Evolutionary conservation across 2,888 invertebrate genomes (phyloP).

Genomic region (Torymus texanus): DNA sequence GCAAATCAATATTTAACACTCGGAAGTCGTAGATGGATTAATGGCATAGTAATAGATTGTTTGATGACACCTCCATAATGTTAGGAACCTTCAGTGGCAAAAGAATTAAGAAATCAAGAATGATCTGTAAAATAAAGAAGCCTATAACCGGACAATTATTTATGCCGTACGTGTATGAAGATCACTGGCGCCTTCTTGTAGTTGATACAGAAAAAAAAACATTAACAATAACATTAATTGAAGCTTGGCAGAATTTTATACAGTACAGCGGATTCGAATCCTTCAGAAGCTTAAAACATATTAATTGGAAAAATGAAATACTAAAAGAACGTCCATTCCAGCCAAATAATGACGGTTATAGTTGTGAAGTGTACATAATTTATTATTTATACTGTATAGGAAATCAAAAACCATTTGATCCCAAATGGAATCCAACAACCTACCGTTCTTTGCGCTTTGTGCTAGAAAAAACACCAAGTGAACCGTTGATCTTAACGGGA

Average conservation of each 20-base stretch:
- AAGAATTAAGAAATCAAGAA: conserved; percentile 6
- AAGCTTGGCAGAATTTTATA: not conserved
- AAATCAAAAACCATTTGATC: not conserved
- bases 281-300: not conserved
- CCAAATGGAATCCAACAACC: not conserved
- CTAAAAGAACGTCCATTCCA: too few species aligned
- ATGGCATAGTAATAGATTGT: conserved; percentile 14
- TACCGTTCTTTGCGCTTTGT: too few species aligned
- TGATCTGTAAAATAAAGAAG: not conserved
- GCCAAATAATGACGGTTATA: too few species aligned
- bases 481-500: too few species aligned
- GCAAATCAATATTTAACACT: not conserved
- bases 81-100: not conserved
- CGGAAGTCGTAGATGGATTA: not conserved
- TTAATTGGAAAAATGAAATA: not conserved
- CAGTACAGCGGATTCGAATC: not conserved
- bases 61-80: not conserved
- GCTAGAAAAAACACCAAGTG: too few species aligned
- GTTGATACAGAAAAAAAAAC: not conserved
- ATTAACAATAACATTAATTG: not conserved
- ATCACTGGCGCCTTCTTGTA: conserved; percentile 17
- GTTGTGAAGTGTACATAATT: not conserved
- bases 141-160: not conserved
- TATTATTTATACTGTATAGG: conserved; percentile 1
- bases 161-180: conserved; percentile 1